These are phyloP conservation scores for Illadopsis cleaveri DNA, from an alignment of 2,113 vertebrate species.

Conservation along the genomic window DNA sequence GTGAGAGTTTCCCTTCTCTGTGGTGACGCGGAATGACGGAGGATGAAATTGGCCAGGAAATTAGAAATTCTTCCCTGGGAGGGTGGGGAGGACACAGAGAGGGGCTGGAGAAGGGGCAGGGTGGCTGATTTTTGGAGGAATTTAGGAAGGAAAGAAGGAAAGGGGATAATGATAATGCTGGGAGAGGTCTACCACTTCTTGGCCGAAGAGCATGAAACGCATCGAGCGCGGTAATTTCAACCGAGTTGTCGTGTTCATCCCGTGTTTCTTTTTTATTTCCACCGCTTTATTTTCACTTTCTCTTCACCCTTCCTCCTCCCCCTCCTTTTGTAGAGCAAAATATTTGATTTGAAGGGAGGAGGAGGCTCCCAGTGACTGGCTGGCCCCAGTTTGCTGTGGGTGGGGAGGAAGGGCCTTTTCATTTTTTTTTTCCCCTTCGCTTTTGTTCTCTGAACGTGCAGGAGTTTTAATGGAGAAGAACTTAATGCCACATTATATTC, in stretches of 20 bases:
- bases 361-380: neutral
- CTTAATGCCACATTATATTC: constrained; percentile 10
- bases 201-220: rapidly evolving
- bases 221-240: rapidly evolving
- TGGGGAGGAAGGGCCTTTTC: neutral
- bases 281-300: neutral
- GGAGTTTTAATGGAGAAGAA: neutral
- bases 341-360: constrained; percentile 24
- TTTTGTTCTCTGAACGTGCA: neutral
- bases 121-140: neutral
- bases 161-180: rapidly evolving
- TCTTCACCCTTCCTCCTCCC: neutral
- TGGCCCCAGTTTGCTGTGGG: neutral
- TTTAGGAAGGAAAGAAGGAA: too few relatives aligned
- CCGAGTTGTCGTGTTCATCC: rapidly evolving
- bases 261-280: rapidly evolving
- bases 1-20: rapidly evolving
- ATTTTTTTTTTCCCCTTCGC: neutral
- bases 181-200: rapidly evolving
- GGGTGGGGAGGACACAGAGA: neutral
- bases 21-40: rapidly evolving
- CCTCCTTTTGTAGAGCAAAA: neutral
- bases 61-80: neutral
- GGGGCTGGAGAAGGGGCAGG: neutral
- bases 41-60: neutral